A percentile compares a stretch with the other conserved stretches of the same genome.
These are phyloP conservation scores for Lithosia quadra DNA, from an alignment of 2,888 invertebrate species.

Conservation along the genomic window DNA sequence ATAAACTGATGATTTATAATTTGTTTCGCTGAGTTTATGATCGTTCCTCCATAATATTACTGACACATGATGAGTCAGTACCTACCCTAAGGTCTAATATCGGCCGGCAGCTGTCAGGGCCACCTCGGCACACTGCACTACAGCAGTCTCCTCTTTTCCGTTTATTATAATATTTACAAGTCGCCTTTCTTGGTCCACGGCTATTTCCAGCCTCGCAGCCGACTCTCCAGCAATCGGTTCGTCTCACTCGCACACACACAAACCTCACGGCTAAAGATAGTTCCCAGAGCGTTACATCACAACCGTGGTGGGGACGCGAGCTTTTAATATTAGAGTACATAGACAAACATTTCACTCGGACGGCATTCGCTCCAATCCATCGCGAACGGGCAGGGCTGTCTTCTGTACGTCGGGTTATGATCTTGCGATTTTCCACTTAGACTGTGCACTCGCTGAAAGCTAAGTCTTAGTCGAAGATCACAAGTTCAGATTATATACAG, in stretches of 20 bases:
- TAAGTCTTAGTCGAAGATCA: constrained; percentile 33
- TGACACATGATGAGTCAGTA: constrained; percentile 53
- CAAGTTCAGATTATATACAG: constrained; percentile 25
- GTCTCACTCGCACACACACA: constrained; percentile 71
- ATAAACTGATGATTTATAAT: constrained; percentile 56
- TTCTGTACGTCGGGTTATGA: constrained; percentile 68
- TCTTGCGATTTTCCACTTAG: constrained; percentile 56
- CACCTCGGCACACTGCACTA: constrained; percentile 87
- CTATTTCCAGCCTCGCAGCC: constrained; percentile 85
- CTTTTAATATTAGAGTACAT: constrained; percentile 87
- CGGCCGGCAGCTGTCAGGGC: constrained; percentile 70
- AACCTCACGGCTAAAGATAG: constrained; percentile 80
- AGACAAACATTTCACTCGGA: constrained; percentile 83
- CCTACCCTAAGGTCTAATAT: constrained; percentile 65
- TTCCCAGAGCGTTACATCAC: constrained; percentile 83
- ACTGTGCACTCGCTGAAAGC: constrained; percentile 33
- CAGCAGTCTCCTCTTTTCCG: constrained; percentile 79
- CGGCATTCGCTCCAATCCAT: constrained; percentile 80
- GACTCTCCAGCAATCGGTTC: constrained; percentile 72
- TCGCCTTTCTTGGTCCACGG: constrained; percentile 88
- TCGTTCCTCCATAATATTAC: constrained; percentile 33
- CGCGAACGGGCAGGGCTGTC: constrained; percentile 72
- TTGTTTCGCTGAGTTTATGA: constrained; percentile 48
- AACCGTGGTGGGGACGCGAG: constrained; percentile 80
- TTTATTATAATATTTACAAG: constrained; percentile 86